Conservation (phyloP, 2,888 invertebrate genomes). For the Leptinotarsa rubiginosa region DNA sequence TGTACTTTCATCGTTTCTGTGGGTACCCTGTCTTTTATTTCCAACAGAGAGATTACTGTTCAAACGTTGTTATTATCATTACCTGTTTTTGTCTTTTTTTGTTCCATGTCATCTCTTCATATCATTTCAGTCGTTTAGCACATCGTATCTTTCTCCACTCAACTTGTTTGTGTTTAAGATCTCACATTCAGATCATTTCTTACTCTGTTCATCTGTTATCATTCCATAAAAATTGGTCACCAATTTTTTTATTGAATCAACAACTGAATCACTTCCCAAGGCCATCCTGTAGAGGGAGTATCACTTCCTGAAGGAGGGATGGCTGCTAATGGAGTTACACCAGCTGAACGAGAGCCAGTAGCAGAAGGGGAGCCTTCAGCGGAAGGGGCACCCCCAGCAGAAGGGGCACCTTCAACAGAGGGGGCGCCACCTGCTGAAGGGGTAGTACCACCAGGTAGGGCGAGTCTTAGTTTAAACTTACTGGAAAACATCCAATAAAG, state of each 20-base stretch:
- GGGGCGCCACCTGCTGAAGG: constrained; percentile 51
- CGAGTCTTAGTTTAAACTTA: too few species aligned
- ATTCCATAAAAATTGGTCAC: too few species aligned
- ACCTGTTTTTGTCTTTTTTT: too few species aligned
- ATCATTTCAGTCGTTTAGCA: too few species aligned
- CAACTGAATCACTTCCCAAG: neutral
- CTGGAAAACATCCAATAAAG: too few species aligned
- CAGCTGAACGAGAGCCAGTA: constrained; percentile 44
- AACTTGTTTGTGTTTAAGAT: too few species aligned
- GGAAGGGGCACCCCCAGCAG: constrained; percentile 47
- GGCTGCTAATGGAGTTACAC: constrained; percentile 27
- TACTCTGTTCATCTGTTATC: too few species aligned
- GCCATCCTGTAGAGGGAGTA: constrained; percentile 21
- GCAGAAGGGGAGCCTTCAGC: constrained; percentile 54
- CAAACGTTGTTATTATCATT: too few species aligned
- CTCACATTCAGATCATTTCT: too few species aligned
- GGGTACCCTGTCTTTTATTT: neutral
- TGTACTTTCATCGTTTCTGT: neutral
- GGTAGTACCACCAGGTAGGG: constrained; percentile 45
- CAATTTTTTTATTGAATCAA: neutral
- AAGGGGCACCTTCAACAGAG: constrained; percentile 49
- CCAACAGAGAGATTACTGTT: too few species aligned
- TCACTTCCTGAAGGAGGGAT: constrained; percentile 40
- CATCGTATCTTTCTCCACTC: too few species aligned
- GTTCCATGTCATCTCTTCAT: too few species aligned